Evolutionary conservation across 2,797 vertebrate genomes (phyloP), one percentile per base, ranked within the genome.

Genomic region (Halcyon leucocephala): DNA sequence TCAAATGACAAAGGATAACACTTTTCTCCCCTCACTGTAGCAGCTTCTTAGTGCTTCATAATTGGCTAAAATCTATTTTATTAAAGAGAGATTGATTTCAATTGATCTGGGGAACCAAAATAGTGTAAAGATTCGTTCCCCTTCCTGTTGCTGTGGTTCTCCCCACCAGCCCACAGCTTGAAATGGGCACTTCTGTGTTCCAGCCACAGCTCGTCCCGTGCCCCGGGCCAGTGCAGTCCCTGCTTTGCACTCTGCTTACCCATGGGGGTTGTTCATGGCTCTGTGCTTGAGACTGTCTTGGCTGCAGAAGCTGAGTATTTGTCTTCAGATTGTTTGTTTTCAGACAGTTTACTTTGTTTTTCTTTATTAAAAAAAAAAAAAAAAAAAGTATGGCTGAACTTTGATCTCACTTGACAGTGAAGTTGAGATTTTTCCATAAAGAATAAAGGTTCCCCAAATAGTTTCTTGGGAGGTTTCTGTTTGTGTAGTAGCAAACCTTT

Each of bases 281-380:
- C 48, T n/a, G 70, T 33, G 24, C 44, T 64, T 80, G 64, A n/a
- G 39, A 49, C 35, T 41, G 17, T 51, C 62, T 90, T 61, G 81
- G 86, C 81, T 78, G 64, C 82, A 72, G 66, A 57, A 72, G 48
- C 80, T 69, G 73, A 55, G 9, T 84, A 33, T 66, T 67, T 93
- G 85, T 85, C 85, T 73, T 94, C 73, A 70, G 67, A 55, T 35
- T 28, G 60, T 86, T 93, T 95, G 66, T 78, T 94, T 96, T 79
- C 58, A 82, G 76, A 10, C 42, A 33, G 44, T 61, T 60, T 41
- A 48, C 51, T 94, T 91, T 84, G 85, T 33, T 93, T 85, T 83
- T 37, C 25, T 83, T 85, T 28, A n/a, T 60, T 72, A 58, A 44
- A n/a, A 35, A 37, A 28, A 28, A 22, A 33, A 41, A 44, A 28